Evolutionary conservation across 1,140 invertebrate genomes (phyloP).

Genomic region (Drosophila virilis): DNA sequence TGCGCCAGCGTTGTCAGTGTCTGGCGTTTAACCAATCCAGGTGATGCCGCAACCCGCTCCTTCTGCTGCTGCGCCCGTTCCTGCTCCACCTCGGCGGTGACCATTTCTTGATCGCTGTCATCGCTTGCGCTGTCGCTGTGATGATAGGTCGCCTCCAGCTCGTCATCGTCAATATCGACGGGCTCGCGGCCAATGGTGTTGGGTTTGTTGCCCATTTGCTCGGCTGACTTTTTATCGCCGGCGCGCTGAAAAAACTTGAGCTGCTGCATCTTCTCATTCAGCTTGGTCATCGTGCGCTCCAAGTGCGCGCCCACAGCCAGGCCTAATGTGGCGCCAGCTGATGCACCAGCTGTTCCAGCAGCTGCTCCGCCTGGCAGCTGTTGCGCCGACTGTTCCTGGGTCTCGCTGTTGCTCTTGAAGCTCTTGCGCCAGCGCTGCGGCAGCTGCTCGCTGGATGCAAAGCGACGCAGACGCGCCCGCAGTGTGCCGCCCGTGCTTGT

Average conservation of each 20-base stretch:
- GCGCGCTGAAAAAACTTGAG: conserved; percentile 69
- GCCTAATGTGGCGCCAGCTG: conserved; percentile 12
- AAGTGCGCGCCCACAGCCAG: conserved; percentile 35
- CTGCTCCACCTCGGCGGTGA: conserved; percentile 13
- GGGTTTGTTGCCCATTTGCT: conserved; percentile 40
- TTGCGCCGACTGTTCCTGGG: neutral
- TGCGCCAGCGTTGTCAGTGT: conserved; percentile 52
- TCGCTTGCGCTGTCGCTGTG: conserved; percentile 55
- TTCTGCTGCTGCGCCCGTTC: neutral
- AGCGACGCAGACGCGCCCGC: conserved; percentile 49
- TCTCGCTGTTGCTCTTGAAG: conserved; percentile 37
- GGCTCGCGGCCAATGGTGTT: conserved; percentile 70
- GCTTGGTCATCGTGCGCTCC: conserved; percentile 60
- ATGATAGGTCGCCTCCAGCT: conserved; percentile 66
- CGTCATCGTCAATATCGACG: conserved; percentile 66
- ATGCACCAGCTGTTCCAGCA: conserved; percentile 7
- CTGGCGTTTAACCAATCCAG: conserved; percentile 40
- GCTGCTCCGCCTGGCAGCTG: neutral
- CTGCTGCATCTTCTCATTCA: conserved; percentile 75
- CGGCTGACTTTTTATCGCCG: conserved; percentile 6
- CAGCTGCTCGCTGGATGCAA: conserved; percentile 57
- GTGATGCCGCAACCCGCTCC: conserved; percentile 11
- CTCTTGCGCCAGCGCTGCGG: conserved; percentile 67
- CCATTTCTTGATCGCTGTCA: conserved; percentile 51
- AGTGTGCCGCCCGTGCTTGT: conserved; percentile 14